Evolutionary conservation across 2,888 invertebrate species (phyloP).

Genomic region (Drosophila meridiana): DNA sequence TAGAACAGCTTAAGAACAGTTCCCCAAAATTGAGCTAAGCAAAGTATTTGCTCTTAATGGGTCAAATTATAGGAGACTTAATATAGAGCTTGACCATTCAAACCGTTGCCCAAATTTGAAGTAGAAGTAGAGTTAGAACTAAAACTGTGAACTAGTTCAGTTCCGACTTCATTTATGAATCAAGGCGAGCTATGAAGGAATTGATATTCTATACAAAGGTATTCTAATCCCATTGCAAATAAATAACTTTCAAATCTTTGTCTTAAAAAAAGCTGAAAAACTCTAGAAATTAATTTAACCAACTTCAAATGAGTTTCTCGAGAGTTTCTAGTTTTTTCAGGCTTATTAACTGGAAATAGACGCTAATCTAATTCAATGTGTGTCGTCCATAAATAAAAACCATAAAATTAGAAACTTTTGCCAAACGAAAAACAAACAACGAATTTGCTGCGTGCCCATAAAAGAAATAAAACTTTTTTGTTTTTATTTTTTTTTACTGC

Average conservation of each 20-base stretch:
- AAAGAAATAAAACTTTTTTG: slow-evolving; percentile 40
- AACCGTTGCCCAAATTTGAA: background rate
- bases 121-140: background rate
- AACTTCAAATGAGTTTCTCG: background rate
- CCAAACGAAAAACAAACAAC: slow-evolving; percentile 56
- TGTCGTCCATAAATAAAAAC: slow-evolving; percentile 37
- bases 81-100: background rate
- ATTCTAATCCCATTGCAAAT: background rate
- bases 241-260: background rate
- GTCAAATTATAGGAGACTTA: background rate
- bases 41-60: background rate
- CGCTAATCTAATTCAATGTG: slow-evolving; percentile 43
- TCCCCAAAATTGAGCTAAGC: slow-evolving; percentile 5
- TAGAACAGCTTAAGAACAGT: slow-evolving; percentile 40
- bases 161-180: background rate
- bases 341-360: slow-evolving; percentile 14
- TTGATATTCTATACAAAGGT: background rate
- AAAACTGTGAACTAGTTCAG: background rate
- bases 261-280: background rate
- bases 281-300: background rate
- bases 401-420: slow-evolving; percentile 63
- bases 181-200: background rate
- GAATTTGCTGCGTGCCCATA: slow-evolving; percentile 44
- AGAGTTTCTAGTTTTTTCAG: slow-evolving; percentile 21
- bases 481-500: slow-evolving; percentile 43